Evolutionary conservation across 2,113 vertebrate genomes (phyloP), one percentile per base, ranked within the genome.

Genomic region (Accipiter cooperii): DNA sequence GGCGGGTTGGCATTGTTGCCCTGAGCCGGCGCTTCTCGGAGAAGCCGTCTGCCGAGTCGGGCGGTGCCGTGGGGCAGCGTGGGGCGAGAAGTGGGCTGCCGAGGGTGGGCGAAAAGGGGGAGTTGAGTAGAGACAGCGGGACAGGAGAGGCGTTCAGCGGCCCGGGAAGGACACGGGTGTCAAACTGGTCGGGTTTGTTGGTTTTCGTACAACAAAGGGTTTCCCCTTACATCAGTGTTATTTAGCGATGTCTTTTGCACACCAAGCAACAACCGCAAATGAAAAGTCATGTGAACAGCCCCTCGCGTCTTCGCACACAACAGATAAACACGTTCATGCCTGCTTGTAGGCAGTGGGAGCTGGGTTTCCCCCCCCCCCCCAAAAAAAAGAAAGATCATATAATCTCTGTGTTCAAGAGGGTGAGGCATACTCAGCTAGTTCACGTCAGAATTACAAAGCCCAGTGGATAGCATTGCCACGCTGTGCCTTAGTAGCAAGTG

Each of bases 221-320:
- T 75, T 73, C 20, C 26, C 33, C 12, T 29, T 20, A 19, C 19
- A 4, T 24, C 7, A 0, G 20, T 28, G 28, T 5, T 25, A 5
- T 7, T 33, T 15, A 38, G 29, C 6, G 44, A 33, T 52, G 85
- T 12, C 33, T 2, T 49, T 54, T 26, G 70, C 57, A 40, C 8
- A 0, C 51, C 4, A 6, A 78, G 17, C 22, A 36, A 21, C 17
- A 42, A 4, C 40, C 26, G 31, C 28, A 21, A 68, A 26, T 33
- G 76, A 40, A 22, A 26, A 60, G 9, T 9, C 9, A 1, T 0
- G 0, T 3, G 33, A 64, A 5, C 13, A 17, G 58, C 18, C 42
- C 15, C 2, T 1, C 31, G 1, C 6, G 0, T 9, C 21, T 12
- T 44, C 46, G 38, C 12, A 4, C 14, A 8, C 69, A 6, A 5